Base-by-base conservation (phyloP, 2,113 vertebrate species). In the Pedetes capensis region DNA sequence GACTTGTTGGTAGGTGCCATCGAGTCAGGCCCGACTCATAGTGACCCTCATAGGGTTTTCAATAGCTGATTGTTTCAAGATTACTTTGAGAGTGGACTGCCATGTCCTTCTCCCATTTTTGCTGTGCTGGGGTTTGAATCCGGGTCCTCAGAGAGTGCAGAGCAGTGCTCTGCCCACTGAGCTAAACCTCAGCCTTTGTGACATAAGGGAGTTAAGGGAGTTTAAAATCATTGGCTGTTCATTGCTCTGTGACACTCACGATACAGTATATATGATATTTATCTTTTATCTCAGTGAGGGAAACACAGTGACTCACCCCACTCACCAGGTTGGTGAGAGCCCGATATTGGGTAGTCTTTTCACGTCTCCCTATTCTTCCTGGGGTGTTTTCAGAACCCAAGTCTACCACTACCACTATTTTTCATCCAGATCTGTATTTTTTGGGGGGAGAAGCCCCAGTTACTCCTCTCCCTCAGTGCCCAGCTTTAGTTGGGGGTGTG, bases 301-400 rank as follows among this genome's bases (percentile, higher is more conserved):
- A 63, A 27, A 51, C 23, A 51, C 39, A 6, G 27, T 34, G 7
- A n/a, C n/a, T n/a, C n/a, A n/a, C 63, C 20, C 4, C 18, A 47
- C 29, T 74, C 16, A 2, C 27, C 34, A 22, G 6, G 44, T 44
- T 42, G 37, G 5, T 17, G 22, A 53, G 44, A 63, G 32, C 32
- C n/a, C 29, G 2, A 1, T 6, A 23, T 2, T 14, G 6, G 22
- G 22, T 4, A 16, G 5, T 16, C 8, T 64, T 53, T 29, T 27
- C 16, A 0, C 55, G 2, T 29, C 55, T 74, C 29, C 34, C 17
- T 11, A 6, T 17, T 18, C 53, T 8, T 25, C 6, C 32, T 47
- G 25, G 22, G 32, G 1, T 8, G 6, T 17, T 6, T 0, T 51
- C 57, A 66, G 85, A 34, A 12, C 16, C 12, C 44, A 4, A 3